Conservation (phyloP, 2,113 vertebrate genomes). For the Tachysurus fulvidraco region DNA sequence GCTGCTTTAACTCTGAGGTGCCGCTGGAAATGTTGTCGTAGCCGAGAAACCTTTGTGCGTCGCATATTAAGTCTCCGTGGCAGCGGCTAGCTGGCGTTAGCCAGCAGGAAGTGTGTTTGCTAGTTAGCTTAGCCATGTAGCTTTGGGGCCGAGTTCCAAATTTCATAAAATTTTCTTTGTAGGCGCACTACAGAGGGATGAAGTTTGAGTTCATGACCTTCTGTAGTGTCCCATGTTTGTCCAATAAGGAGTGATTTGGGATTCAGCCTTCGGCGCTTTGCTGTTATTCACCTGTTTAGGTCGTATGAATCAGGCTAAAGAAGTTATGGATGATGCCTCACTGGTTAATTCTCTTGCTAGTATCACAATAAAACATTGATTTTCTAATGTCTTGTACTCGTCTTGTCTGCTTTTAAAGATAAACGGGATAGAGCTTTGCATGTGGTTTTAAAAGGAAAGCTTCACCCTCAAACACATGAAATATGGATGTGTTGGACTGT, state of each 20-base stretch:
- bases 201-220: neutral
- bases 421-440: neutral
- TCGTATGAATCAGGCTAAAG: neutral
- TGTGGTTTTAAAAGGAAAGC: neutral
- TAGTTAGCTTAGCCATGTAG: neutral
- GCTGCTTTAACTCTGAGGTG: neutral
- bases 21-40: neutral
- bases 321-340: neutral
- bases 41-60: neutral
- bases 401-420: neutral
- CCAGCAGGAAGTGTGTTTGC: constrained; percentile 26
- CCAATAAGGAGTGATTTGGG: neutral
- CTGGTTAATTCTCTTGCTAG: neutral
- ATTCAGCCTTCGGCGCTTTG: neutral
- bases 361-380: neutral
- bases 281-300: neutral
- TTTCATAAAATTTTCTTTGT: neutral
- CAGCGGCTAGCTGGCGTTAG: constrained; percentile 17
- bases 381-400: no score
- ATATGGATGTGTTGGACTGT: neutral
- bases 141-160: neutral
- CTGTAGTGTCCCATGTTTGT: neutral
- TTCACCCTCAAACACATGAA: neutral
- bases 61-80: neutral
- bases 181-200: neutral